phyloP scores from a whole-genome alignment of 1,140 invertebrate genomes.

The Cotesia typhae region DNA sequence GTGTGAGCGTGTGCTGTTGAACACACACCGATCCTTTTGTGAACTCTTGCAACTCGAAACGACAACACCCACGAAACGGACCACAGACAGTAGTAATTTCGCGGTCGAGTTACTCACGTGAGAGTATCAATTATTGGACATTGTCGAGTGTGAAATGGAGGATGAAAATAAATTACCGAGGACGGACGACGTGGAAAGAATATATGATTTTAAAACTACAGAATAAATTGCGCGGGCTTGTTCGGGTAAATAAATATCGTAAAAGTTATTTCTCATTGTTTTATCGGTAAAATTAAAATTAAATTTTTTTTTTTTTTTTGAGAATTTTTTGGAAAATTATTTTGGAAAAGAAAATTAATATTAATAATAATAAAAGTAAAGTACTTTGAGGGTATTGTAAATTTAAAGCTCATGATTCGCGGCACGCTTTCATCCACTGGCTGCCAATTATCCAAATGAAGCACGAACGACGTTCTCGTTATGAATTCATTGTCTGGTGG shows the following conservation, averaged over 20 bases:
- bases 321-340: too few species aligned
- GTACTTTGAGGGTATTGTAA: not conserved
- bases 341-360: too few species aligned
- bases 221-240: not conserved
- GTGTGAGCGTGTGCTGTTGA: not conserved
- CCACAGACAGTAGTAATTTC: slow-evolving; percentile 15
- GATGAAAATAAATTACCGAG: slow-evolving; percentile 17
- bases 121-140: slow-evolving; percentile 26
- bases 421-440: slow-evolving; percentile 3
- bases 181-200: slow-evolving; percentile 8
- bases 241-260: not conserved
- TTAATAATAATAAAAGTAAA: too few species aligned
- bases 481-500: slow-evolving; percentile 20
- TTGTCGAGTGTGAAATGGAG: slow-evolving; percentile 22
- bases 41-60: slow-evolving; percentile 9
- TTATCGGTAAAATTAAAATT: too few species aligned
- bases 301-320: too few species aligned
- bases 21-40: not conserved
- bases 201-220: slow-evolving; percentile 13
- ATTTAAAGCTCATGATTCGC: slow-evolving; percentile 19
- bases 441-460: slow-evolving; percentile 23
- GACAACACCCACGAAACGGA: slow-evolving; percentile 12
- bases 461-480: slow-evolving; percentile 5
- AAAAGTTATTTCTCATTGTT: too few species aligned
- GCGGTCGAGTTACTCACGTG: slow-evolving; percentile 24